These are phyloP conservation scores for Brachypterus glaber DNA, from an alignment of 2,888 invertebrate genomes.

Conservation along the genomic window DNA sequence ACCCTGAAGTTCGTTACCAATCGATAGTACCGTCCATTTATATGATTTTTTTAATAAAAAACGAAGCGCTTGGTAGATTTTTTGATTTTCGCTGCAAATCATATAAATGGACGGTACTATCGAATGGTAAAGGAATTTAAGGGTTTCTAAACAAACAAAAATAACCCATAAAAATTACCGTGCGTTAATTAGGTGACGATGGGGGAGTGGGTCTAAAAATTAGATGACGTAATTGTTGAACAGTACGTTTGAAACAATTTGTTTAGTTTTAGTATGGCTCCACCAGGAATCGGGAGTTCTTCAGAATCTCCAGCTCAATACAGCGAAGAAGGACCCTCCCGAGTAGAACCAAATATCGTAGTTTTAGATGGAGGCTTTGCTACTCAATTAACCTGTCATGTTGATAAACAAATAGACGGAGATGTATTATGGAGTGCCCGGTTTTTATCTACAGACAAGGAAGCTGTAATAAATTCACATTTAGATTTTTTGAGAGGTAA, in stretches of 20 bases:
- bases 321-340: slow-evolving; percentile 1
- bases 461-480: slow-evolving; percentile 71
- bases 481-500: slow-evolving; percentile 69
- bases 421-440: slow-evolving; percentile 86
- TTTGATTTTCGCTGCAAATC: no score
- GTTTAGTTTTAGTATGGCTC: slow-evolving; percentile 29
- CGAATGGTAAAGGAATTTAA: no score
- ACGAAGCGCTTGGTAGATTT: no score
- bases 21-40: no score
- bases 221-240: background rate
- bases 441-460: slow-evolving; percentile 68
- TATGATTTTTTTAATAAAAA: no score
- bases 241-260: background rate
- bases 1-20: no score
- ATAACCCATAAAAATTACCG: no score
- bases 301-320: slow-evolving; percentile 13
- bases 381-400: slow-evolving; percentile 68
- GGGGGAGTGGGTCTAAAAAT: no score
- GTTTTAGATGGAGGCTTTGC: slow-evolving; percentile 71
- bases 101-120: no score
- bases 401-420: slow-evolving; percentile 66
- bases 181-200: no score
- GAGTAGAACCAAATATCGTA: slow-evolving; percentile 26
- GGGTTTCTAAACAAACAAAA: no score
- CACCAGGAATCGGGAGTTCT: slow-evolving; percentile 30